These are phyloP conservation scores for Notoglanidium macrostoma DNA, from an alignment of 2,797 vertebrate genomes.

Conservation along the genomic window DNA sequence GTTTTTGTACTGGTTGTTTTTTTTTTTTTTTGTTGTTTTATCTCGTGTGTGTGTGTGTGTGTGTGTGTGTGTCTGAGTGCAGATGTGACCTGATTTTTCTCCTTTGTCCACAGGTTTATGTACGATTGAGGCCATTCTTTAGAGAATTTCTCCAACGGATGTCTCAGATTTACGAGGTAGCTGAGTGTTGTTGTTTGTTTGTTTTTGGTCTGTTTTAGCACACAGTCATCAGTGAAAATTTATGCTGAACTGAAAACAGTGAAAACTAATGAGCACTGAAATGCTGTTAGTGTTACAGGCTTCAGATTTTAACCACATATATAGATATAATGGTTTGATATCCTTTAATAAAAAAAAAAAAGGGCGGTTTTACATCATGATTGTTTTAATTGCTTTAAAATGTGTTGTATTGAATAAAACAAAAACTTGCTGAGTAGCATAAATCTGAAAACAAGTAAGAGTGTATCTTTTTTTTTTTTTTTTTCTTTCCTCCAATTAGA, in stretches of 20 bases:
- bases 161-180: conserved; percentile 90
- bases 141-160: conserved; percentile 87
- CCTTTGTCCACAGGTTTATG: conserved; percentile 76
- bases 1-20: neutral
- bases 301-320: neutral
- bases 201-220: too few species aligned
- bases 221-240: neutral
- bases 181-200: too few species aligned
- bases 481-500: conserved; percentile 68
- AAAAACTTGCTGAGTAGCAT: too few species aligned
- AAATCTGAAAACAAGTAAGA: neutral
- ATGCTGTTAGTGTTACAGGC: too few species aligned
- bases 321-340: neutral
- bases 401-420: neutral
- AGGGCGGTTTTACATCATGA: neutral
- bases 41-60: too few species aligned
- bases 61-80: neutral
- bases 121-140: conserved; percentile 87
- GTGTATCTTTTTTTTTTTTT: neutral
- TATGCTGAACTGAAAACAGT: too few species aligned
- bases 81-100: neutral
- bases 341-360: neutral
- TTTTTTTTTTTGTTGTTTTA: neutral
- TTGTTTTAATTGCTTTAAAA: neutral
- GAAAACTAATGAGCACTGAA: neutral